Evolutionary conservation across 2,888 invertebrate species (phyloP).

Genomic region (Xestia xanthographa): DNA sequence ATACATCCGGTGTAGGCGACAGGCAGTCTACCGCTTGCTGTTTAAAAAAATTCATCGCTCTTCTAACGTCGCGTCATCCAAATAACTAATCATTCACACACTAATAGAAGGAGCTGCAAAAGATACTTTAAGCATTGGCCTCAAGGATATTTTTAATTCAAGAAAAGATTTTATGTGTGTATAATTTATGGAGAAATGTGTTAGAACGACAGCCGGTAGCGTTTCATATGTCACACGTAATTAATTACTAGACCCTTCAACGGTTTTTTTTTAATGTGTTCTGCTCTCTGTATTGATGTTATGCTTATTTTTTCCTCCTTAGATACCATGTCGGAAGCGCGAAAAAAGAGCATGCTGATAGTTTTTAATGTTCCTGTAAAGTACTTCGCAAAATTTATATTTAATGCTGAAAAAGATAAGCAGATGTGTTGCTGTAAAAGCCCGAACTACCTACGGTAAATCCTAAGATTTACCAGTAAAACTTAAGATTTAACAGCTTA

Average conservation of each 20-base stretch:
- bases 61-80: constrained; percentile 71
- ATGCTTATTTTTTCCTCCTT: constrained; percentile 17
- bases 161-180: constrained; percentile 55
- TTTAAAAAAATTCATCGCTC: constrained; percentile 67
- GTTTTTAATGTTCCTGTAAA: neutral
- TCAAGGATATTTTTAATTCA: constrained; percentile 49
- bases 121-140: constrained; percentile 55
- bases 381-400: too few relatives aligned
- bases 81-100: constrained; percentile 46
- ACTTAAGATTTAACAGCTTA: neutral
- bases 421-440: neutral
- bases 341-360: constrained; percentile 3
- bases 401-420: neutral
- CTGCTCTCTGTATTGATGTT: constrained; percentile 22
- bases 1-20: constrained; percentile 82
- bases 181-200: constrained; percentile 80
- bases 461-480: neutral
- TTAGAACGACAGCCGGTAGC: constrained; percentile 79
- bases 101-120: constrained; percentile 28
- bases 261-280: constrained; percentile 49
- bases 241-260: constrained; percentile 80
- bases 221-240: constrained; percentile 82
- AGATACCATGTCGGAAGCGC: constrained; percentile 14
- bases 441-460: neutral
- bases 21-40: constrained; percentile 77